Percentiles rank a stretch among this genome's conserved stretches.
phyloP scores from a whole-genome alignment of 2,113 vertebrate genomes.

The Oceanites oceanicus region DNA sequence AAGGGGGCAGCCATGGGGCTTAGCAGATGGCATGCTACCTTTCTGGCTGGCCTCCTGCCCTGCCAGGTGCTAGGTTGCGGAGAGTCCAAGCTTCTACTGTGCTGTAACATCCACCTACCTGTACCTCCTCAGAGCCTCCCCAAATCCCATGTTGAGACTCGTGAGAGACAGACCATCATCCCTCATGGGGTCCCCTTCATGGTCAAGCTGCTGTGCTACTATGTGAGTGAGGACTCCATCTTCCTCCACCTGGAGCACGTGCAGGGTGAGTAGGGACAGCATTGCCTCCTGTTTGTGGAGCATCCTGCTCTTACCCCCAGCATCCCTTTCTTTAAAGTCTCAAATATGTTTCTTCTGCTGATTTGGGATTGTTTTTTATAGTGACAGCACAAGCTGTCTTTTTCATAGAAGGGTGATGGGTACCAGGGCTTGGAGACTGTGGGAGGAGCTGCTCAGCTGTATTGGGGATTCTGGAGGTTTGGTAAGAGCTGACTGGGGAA shows the following conservation, averaged over 20 bases:
- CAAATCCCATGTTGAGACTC: conserved; percentile 86
- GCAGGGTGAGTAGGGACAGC: conserved; percentile 78
- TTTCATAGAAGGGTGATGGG: background rate
- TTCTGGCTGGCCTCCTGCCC: background rate
- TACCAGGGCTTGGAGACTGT: background rate
- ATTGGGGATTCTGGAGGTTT: background rate
- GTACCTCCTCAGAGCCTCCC: conserved; percentile 82
- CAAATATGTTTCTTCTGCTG: background rate
- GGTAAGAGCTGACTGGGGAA: background rate
- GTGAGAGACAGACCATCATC: conserved; percentile 88
- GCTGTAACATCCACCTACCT: background rate
- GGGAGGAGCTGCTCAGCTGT: background rate
- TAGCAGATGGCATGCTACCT: background rate
- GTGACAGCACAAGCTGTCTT: background rate
- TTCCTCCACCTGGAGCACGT: conserved; percentile 93
- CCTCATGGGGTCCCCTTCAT: conserved; percentile 94
- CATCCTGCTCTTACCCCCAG: background rate
- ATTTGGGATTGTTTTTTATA: background rate
- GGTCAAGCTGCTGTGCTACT: conserved; percentile 91
- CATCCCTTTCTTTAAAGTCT: background rate
- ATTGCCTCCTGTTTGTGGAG: background rate
- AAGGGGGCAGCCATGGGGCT: background rate
- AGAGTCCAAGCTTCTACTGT: background rate
- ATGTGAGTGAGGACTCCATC: conserved; percentile 90
- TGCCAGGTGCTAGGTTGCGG: background rate